These are phyloP conservation scores for Magallana nippona DNA, from an alignment of 2,888 invertebrate species.

Conservation along the genomic window DNA sequence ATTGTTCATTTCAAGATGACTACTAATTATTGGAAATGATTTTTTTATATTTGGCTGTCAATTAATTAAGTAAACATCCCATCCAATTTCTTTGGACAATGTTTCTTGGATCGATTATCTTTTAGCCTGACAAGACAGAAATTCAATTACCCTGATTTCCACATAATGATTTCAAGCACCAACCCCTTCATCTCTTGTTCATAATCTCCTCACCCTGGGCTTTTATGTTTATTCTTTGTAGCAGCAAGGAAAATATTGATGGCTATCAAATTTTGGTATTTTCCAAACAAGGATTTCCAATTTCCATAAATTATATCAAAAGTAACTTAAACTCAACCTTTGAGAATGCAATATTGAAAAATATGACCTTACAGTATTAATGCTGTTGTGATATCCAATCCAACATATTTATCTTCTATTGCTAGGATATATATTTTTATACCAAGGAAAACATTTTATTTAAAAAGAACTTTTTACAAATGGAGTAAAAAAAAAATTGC, in stretches of 20 bases:
- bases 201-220: not conserved
- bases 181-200: not conserved
- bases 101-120: conserved; percentile 24
- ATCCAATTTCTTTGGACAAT: conserved; percentile 27
- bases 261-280: not conserved
- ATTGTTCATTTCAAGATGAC: conserved; percentile 2
- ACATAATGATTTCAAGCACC: conserved; percentile 1
- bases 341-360: not conserved
- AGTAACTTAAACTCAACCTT: not conserved
- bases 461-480: too few relatives aligned
- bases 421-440: too few relatives aligned
- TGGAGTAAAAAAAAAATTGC: too few relatives aligned
- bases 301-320: not conserved
- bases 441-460: too few relatives aligned
- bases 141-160: conserved; percentile 29
- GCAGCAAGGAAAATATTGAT: not conserved
- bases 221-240: not conserved
- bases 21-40: conserved; percentile 24
- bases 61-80: conserved; percentile 27
- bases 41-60: conserved; percentile 20
- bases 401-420: too few relatives aligned
- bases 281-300: not conserved
- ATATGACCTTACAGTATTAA: not conserved
- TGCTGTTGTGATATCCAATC: too few relatives aligned
- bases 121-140: conserved; percentile 14